Evolutionary conservation across 2,888 invertebrate species (phyloP), one percentile per base, ranked within the genome.

Genomic region (Drepanosiphum platanoidis): DNA sequence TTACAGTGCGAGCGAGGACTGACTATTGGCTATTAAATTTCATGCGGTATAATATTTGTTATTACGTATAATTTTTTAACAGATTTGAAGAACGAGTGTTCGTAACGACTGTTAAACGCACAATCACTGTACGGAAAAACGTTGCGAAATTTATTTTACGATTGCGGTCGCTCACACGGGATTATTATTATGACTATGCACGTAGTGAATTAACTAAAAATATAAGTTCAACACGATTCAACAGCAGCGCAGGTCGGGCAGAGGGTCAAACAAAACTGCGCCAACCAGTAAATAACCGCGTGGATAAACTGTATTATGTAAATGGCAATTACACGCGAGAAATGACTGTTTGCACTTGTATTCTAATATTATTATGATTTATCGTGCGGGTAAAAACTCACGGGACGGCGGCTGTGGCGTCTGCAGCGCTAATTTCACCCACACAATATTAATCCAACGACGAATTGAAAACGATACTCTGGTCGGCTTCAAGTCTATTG

Each of bases 131-230:
- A 9, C 32, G 32, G 36, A 1, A 27, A 27, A 34, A 75, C 22
- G 22, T 78, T 78, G 18, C 77, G 77, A 78, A 78, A 78, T 39
- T 13, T 77, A 36, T 77, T 77, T 77, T 61, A 77, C 27, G 61
- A 64, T 58, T 39, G 11, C 15, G n/a, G 39, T n/a, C 36, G 7
- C 36, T 64, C 9, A 22, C 58, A 22, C 68, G 8, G 34, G 58
- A n/a, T 34, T 15, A 68, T 36, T 61, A 61, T 61, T 61, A 18
- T 58, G 22, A 75, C 5, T 74, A 52, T 34, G 9, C 61, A 9
- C 61, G 61, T 58, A 8, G 68, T 58, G 13, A 15, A 22, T 27
- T 27, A 71, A 71, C 52, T 64, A 30, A 39, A 64, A 78, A 39
- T 9, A 46, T 46, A 77, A 77, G 52, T 77, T 58, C 3, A 36